Base-by-base conservation (phyloP, 2,888 invertebrate species). In the Melanostoma mellinum region DNA sequence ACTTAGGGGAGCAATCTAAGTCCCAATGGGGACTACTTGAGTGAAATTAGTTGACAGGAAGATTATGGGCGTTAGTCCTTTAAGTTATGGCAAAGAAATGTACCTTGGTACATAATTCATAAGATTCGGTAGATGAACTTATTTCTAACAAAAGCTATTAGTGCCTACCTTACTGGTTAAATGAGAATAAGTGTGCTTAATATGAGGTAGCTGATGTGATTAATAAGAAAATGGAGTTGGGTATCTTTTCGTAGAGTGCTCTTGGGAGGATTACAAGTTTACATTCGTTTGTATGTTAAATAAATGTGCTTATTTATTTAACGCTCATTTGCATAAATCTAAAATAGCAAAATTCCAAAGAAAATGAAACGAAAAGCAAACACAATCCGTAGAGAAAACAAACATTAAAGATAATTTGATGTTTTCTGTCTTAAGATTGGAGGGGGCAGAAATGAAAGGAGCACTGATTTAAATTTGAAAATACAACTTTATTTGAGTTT, bases 31-130 rank as follows among this genome's bases (percentile, higher is more conserved):
- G 42, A 33, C 42, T 44, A 60, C 46, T 36, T 61, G 46, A 61
- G 65, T 77, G 46, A 77, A 81, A 68, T 81, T 61, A 77, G 55
- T 65, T 55, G 20, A 63, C 63, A 38, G 63, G 48, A 20, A 63
- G 61, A 63, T 63, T 63, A 63, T 63, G 36, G 20, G 61, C 36
- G 36, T 48, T 48, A 63, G 63, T 38, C 46, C 30, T 50, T 63
- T 38, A 63, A 63, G 30, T 63, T 38, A 63, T 50, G 36, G 30
- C 20, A n/a, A 38, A 48, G n/a, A 48, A 63, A 36, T 63, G 36
- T 35, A 38, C 32, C 32, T 6, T 46, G 35, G 35, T 61, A 20
- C 8, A 61, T 61, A 36, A 46, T 61, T 61, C 20, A 46, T 35
- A 20, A 3, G 20, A 36, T n/a, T 35, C 8, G 44, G 33, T 35